Percentiles rank a stretch among this genome's conserved stretches.
Conservation (phyloP, 2,113 vertebrate genomes). For the Microcebus griseorufus region DNA sequence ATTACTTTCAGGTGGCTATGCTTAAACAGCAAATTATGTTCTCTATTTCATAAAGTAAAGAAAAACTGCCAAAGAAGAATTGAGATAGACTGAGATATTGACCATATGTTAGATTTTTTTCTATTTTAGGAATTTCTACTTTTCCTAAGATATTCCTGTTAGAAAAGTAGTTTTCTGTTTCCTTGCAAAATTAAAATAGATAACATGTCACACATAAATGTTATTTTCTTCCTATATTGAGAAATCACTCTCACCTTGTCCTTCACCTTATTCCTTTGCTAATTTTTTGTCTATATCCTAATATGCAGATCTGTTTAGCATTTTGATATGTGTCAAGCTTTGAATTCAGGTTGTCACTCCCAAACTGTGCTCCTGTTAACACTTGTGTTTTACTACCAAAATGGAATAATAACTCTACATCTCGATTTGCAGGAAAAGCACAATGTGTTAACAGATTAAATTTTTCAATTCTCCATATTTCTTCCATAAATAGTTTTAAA, state of each 20-base stretch:
- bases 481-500: background rate
- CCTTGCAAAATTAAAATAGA: background rate
- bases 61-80: conserved; percentile 37
- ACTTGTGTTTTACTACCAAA: background rate
- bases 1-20: background rate
- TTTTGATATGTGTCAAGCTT: background rate
- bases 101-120: conserved; percentile 35
- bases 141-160: background rate
- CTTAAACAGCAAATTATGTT: conserved; percentile 44
- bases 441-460: background rate
- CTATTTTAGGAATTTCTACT: conserved; percentile 27
- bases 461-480: conserved; percentile 12
- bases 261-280: background rate
- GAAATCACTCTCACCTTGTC: background rate
- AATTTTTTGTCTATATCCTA: background rate
- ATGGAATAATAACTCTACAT: background rate
- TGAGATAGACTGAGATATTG: conserved; percentile 26
- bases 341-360: background rate
- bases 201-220: background rate
- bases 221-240: background rate
- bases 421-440: background rate
- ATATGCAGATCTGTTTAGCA: background rate
- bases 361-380: background rate
- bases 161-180: background rate
- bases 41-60: conserved; percentile 12